These are phyloP conservation scores for Eonycteris spelaea DNA, from an alignment of 2,113 vertebrate species.

Conservation along the genomic window DNA sequence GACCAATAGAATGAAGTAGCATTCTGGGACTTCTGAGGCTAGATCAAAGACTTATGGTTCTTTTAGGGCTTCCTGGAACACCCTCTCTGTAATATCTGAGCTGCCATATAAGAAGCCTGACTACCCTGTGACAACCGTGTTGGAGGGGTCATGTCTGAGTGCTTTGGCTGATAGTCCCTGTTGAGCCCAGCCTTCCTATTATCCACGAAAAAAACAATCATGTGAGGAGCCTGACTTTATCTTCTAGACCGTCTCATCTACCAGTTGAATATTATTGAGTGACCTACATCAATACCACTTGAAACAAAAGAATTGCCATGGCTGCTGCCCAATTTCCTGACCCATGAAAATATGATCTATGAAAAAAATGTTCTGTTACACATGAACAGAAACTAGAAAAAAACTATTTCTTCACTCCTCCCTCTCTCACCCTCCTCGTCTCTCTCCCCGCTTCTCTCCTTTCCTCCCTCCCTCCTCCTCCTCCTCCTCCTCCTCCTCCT, in stretches of 20 bases:
- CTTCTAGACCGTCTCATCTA: neutral
- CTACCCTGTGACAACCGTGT: neutral
- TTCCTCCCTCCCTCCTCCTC: neutral
- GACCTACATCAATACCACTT: neutral
- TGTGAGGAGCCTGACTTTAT: neutral
- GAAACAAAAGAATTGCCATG: neutral
- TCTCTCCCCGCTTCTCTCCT: no score
- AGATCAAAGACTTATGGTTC: neutral
- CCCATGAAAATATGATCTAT: neutral
- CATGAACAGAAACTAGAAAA: neutral
- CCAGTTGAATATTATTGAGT: neutral
- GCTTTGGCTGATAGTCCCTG: neutral
- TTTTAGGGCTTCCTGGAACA: neutral
- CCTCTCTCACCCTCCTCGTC: fast-evolving
- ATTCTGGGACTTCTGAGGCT: neutral
- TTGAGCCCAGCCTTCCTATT: neutral
- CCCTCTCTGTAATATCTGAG: neutral
- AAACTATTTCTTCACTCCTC: neutral
- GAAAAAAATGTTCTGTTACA: neutral
- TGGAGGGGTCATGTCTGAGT: neutral
- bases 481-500: no score
- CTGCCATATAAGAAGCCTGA: neutral
- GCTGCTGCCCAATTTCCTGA: neutral
- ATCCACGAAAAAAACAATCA: neutral
- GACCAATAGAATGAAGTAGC: neutral